Evolutionary conservation across 2,888 invertebrate genomes (phyloP), one percentile per base, ranked within the genome.

Genomic region (Napeogenes sylphis): DNA sequence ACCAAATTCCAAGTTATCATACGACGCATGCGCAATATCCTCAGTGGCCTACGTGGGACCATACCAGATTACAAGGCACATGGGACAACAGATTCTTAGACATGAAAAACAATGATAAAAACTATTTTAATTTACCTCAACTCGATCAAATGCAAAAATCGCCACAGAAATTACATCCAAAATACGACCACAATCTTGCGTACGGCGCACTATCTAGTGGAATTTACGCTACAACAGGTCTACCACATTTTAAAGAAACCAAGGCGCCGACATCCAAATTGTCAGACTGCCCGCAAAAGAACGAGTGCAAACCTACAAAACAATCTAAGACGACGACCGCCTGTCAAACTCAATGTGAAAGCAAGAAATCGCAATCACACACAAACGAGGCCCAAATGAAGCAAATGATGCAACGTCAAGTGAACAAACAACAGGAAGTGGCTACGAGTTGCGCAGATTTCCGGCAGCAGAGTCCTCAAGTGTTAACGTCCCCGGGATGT

Each of bases 1-100:
- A 94, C 81, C 93, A 94, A 71, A 91, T 94, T 58, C 93, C 94
- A 2, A 94, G 94, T 74, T 94, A 94, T 73, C 93, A 93, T 74
- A 91, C 93, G 56, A 91, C 92, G 0, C 91, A 91, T 67, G 82
- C 90, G 0, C 94, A 94, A 74, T 94, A 94, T 71, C 91, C 92
- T 71, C 92, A 92, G 72, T 93, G 93, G 91, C 93, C 94, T 35
- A 87, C 89, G 2, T 93, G 93, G 92, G 92, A 92, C 69, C 86
- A 87, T 30, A 76, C 89, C 8, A 77, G 92, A 33, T 75, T 92
- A 59, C 90, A 87, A 62, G 79, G 84, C 64, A 82, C 92, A 0
- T 92, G 93, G 92, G 92, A 92, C 65, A 90, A 87, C 66, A 78
- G 91, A 62, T 87, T 89, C 64, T 75, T 91, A 33, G 91, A 91